Evolutionary conservation across 2,797 vertebrate genomes (phyloP), one percentile per base, ranked within the genome.

Genomic region (Pipistrellus kuhlii): DNA sequence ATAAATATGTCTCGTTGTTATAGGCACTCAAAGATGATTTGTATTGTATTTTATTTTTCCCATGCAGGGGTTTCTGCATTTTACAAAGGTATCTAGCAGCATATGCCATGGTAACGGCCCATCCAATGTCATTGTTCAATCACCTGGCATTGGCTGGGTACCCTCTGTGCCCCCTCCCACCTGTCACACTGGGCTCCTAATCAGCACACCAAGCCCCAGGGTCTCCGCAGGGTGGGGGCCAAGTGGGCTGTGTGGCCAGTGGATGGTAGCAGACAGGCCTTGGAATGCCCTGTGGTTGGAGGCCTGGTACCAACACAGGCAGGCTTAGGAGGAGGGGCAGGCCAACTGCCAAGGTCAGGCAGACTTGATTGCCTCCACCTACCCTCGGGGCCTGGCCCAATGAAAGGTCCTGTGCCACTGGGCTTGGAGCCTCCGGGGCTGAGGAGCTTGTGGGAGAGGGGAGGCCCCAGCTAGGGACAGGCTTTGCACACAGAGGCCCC

Each of bases 351-450:
- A 96, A 91, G 55, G 4, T 35, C 44, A 35, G 27, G 38, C 57
- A 93, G 75, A 55, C 89, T 90, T 53, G 80, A 53, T 64, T 69
- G 62, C 76, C 35, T 94, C 82, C 38, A 71, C 77, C 15, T 46
- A 25, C 69, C 55, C 48, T 90, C 68, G 17, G 8, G 72, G 62
- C 48, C 48, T 77, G 72, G 38, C 80, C 82, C 83, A 71, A 21
- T 90, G 94, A 94, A 95, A 95, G 53, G 93, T 94, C 76, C 21
- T 93, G 17, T 77, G 53, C 35, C 38, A 14, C 75, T 87, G 69
- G 94, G 78, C 25, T 73, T n/a, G 41, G 62, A 89, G 72, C 15
- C 87, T 59, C 38, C 0, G 0, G 27, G 51, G 62, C 44, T 32
- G 25, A 89, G 21, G 75, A 91, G n/a, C 55, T 83, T 14, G 1